Base-by-base conservation (phyloP, 2,888 invertebrate species). In the Drosophila birchii region DNA sequence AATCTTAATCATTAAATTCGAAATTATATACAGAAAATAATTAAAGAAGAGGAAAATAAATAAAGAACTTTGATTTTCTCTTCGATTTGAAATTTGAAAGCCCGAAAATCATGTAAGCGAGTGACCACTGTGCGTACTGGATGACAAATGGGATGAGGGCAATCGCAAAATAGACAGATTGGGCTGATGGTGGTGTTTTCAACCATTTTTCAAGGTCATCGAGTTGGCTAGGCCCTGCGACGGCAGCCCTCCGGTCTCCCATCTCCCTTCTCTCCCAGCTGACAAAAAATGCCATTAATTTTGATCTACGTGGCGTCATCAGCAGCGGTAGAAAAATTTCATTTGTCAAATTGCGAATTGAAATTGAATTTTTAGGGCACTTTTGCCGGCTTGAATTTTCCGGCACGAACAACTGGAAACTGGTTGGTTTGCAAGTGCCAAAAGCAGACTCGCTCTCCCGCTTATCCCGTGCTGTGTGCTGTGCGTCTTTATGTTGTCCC, bases 321-420 rank as follows among this genome's bases (percentile, higher is more conserved):
- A 39, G 59, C 57, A 41, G 39, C 43, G 43, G 59, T 38, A 74
- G 53, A 71, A 67, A 78, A 81, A 84, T 81, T 84, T 85, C 72
- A 87, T 87, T 83, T 83, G 76, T 82, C 78, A 88, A 86, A 86
- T 78, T 85, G 82, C 78, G 82, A 86, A 82, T 83, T 85, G 72
- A 87, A 88, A 87, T 87, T 78, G 78, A 78, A 87, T 77, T 88
- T 85, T 67, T 68, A 62, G 57, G 67, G 75, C 75, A 76, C 71
- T 74, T 66, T 66, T 58, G 57, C 60, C 23, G 34, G 34, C 38
- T 54, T 34, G 20, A 51, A 51, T 51, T 39, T 54, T 39, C 55
- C 55, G 47, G 20, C 49, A 36, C 16, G 34, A 58, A 36, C n/a
- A 36, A 47, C 26, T 20, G n/a, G 23, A 26, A 45, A 51, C 51